Base-by-base conservation (phyloP, 1,140 invertebrate genomes). In the Aphelenchoides fujianensis region DNA sequence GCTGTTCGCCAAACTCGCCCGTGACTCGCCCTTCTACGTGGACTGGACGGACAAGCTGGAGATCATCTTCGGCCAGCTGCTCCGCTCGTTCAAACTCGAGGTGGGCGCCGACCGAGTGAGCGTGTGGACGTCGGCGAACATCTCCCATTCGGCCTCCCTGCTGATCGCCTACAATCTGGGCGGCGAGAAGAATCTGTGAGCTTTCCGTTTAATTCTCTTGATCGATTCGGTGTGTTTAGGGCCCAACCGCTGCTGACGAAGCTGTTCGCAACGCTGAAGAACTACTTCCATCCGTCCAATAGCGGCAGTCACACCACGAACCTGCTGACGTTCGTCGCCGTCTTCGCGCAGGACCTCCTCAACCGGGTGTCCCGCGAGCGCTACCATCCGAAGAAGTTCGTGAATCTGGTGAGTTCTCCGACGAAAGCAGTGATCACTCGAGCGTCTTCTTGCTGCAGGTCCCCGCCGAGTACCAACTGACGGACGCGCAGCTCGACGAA, bases 221-320 rank as follows among this genome's bases (percentile, higher is more conserved):
- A n/a, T n/a, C n/a, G n/a, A n/a, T n/a, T n/a, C n/a, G n/a, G n/a
- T n/a, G n/a, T n/a, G 34, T 87, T 86, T 31, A 85, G 79, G 48
- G 88, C 90, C 3, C 89, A 92, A 80, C 88, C 88, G 41, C 89
- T 94, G 84, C 86, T 95, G 30, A 89, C 90, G 63, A 90, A 91
- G 72, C 90, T 96, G 80, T 89, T 95, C 75, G 90, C 90, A 76
- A 89, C 91, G 0, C 85, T 94, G 1, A 91, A 93, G 84, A 92
- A 91, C 5, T 96, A 93, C 86, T 90, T 91, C 79, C 91, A 96
- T 86, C 92, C 92, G 62, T 93, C 93, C 0, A 96, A 96, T 84
- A 83, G 86, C 69, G 86, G 88, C 30, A 88, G 90, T 27, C 85
- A 75, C 35, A 79, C 79, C 2, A 34, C 28, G 37, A 76, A 76